These are phyloP conservation scores for Eilema caniola DNA, from an alignment of 2,888 invertebrate genomes.

Conservation along the genomic window DNA sequence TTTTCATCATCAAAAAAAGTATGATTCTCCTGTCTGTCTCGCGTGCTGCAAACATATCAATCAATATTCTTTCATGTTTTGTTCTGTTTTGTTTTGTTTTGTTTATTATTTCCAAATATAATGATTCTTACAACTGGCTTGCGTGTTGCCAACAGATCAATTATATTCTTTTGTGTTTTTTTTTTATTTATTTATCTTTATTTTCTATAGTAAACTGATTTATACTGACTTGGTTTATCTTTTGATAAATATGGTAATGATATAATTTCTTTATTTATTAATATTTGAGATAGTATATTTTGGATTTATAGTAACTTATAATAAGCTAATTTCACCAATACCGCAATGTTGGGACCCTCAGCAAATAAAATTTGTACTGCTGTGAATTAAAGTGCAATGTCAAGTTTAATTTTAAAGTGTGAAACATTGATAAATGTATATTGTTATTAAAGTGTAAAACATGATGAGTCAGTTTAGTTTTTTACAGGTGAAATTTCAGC, in stretches of 20 bases:
- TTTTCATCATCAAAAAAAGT: neutral
- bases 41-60: constrained; percentile 1
- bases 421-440: too few relatives aligned
- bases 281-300: too few relatives aligned
- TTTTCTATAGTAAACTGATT: neutral
- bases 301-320: too few relatives aligned
- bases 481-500: too few relatives aligned
- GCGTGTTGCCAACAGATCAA: neutral
- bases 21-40: neutral
- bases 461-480: too few relatives aligned
- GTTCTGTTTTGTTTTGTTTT: neutral
- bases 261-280: neutral
- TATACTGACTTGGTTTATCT: too few relatives aligned
- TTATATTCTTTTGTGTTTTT: neutral
- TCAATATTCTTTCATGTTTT: neutral
- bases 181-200: neutral
- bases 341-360: too few relatives aligned
- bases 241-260: neutral
- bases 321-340: too few relatives aligned
- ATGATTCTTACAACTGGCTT: neutral
- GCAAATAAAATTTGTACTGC: too few relatives aligned
- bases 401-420: too few relatives aligned
- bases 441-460: too few relatives aligned
- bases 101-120: neutral
- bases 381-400: too few relatives aligned